These are phyloP conservation scores for Myotis brandtii DNA, from an alignment of 2,113 vertebrate species.

Conservation along the genomic window DNA sequence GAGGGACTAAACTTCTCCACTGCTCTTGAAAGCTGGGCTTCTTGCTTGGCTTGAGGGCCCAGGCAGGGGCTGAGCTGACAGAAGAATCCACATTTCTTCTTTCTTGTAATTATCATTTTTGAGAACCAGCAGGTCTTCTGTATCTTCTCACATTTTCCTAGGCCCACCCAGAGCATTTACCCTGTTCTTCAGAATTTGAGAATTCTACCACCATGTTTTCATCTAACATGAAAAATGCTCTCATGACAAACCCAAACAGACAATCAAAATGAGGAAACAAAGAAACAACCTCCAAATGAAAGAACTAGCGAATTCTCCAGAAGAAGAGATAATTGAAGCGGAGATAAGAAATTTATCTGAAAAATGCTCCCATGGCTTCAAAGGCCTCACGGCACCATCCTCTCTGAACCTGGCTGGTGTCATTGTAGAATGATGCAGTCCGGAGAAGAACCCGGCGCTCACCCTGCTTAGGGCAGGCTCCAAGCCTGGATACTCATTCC, in stretches of 20 bases:
- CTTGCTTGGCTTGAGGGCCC: background rate
- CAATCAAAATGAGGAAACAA: too few species aligned
- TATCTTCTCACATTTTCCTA: background rate
- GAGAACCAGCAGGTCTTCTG: background rate
- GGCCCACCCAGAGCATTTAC: background rate
- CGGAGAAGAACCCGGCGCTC: background rate
- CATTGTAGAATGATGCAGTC: too few species aligned
- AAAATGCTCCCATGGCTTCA: background rate
- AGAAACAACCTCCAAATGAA: too few species aligned
- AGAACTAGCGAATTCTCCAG: too few species aligned
- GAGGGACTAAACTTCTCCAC: background rate
- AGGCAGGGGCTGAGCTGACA: background rate
- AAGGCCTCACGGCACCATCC: background rate
- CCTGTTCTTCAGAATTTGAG: background rate
- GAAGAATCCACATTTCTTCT: background rate
- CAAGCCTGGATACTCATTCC: fast-evolving
- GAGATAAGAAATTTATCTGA: background rate
- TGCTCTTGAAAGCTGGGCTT: background rate
- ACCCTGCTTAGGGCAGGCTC: too few species aligned
- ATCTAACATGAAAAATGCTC: background rate
- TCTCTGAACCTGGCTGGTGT: background rate
- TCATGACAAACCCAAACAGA: background rate
- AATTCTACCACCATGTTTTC: background rate
- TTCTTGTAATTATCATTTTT: background rate
- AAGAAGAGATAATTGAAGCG: too few species aligned